Evolutionary conservation across 2,888 invertebrate species (phyloP).

Genomic region (Lucinisca nassula): DNA sequence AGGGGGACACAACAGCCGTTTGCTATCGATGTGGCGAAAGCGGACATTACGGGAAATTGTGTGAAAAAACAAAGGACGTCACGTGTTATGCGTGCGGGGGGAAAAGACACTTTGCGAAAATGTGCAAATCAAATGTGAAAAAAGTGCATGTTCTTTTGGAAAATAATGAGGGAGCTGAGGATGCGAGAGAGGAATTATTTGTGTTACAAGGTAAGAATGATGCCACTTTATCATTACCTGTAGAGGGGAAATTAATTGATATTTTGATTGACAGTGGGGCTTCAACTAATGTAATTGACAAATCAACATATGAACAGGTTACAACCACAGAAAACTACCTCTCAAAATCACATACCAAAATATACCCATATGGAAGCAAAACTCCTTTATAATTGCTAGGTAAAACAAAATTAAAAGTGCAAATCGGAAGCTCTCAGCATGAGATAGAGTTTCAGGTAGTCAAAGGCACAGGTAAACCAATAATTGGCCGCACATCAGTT

Average conservation of each 20-base stretch:
- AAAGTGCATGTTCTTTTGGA: constrained; percentile 1
- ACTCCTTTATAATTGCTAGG: not conserved
- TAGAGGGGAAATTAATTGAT: not conserved
- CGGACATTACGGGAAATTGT: constrained; percentile 1
- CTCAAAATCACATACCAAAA: too few relatives aligned
- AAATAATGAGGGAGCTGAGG: not conserved
- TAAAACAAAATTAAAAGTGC: not conserved
- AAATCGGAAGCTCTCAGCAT: not conserved
- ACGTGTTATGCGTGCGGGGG: not conserved
- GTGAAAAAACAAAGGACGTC: constrained; percentile 5
- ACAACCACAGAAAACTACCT: too few relatives aligned
- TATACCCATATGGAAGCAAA: too few relatives aligned
- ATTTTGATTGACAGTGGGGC: constrained; percentile 7
- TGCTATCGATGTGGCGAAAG: not conserved
- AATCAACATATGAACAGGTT: too few relatives aligned
- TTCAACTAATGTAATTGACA: not conserved
- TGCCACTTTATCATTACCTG: constrained; percentile 11
- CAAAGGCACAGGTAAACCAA: not conserved
- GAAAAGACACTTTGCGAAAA: not conserved
- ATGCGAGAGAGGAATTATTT: constrained; percentile 1
- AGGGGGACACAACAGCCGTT: not conserved
- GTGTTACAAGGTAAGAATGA: not conserved
- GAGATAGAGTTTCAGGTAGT: too few relatives aligned
- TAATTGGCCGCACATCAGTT: not conserved
- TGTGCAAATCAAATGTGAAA: not conserved